A percentile compares a stretch with the other conserved stretches of the same genome.
phyloP scores from a whole-genome alignment of 2,113 vertebrate species.

The Nematolebias whitei region DNA sequence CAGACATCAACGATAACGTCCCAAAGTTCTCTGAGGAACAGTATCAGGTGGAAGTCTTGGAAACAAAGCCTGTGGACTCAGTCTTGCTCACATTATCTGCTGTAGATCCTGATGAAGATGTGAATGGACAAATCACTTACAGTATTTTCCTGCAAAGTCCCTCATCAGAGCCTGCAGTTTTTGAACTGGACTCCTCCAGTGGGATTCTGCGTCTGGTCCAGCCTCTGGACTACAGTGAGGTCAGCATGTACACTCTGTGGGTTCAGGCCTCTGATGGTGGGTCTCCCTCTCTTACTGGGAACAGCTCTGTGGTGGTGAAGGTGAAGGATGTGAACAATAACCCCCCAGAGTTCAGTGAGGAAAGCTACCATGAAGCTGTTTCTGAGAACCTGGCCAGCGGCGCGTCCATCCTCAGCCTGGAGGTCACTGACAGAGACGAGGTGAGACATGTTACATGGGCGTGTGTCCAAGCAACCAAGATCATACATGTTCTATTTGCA shows the following conservation, averaged over 20 bases:
- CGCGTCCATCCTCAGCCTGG: slow-evolving; percentile 70
- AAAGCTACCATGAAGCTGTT: slow-evolving; percentile 63
- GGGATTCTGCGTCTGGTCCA: slow-evolving; percentile 71
- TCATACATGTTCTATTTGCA: too few species aligned
- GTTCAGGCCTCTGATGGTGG: slow-evolving; percentile 80
- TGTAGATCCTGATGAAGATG: slow-evolving; percentile 71
- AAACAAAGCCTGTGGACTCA: slow-evolving; percentile 50
- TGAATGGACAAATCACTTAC: slow-evolving; percentile 69
- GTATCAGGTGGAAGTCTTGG: slow-evolving; percentile 59
- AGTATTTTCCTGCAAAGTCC: slow-evolving; percentile 67
- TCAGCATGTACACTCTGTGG: slow-evolving; percentile 61
- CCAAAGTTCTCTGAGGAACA: slow-evolving; percentile 64
- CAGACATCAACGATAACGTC: slow-evolving; percentile 77
- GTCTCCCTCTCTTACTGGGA: slow-evolving; percentile 51
- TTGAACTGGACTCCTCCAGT: slow-evolving; percentile 58
- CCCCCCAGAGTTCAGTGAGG: slow-evolving; percentile 77
- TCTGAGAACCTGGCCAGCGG: slow-evolving; percentile 78
- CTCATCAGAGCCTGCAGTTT: slow-evolving; percentile 10
- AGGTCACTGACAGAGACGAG: slow-evolving; percentile 78
- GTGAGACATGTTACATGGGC: slow-evolving; percentile 54
- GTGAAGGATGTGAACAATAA: slow-evolving; percentile 81
- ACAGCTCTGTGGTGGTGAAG: slow-evolving; percentile 56
- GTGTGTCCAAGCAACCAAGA: too few species aligned
- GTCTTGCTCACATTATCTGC: slow-evolving; percentile 63
- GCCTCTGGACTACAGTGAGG: slow-evolving; percentile 75